These are phyloP conservation scores for Argopecten irradians DNA, from an alignment of 1,140 invertebrate species.

Conservation along the genomic window DNA sequence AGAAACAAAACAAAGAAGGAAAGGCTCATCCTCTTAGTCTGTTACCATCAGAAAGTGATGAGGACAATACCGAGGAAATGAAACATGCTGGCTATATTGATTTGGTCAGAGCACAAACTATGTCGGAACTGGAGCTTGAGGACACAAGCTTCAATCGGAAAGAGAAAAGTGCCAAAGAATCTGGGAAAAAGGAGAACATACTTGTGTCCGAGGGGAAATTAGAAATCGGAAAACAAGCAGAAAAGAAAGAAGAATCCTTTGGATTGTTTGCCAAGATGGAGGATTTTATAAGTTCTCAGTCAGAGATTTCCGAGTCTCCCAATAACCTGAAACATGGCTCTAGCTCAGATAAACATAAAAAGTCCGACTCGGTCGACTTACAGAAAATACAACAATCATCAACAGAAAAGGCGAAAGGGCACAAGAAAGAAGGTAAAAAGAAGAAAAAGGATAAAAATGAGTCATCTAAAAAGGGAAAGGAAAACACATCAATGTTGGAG, in stretches of 20 bases:
- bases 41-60: neutral
- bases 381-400: slow-evolving; percentile 20
- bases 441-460: slow-evolving; percentile 42
- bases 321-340: neutral
- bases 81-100: neutral
- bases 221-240: slow-evolving; percentile 37
- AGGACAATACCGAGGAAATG: neutral
- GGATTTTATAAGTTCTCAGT: slow-evolving; percentile 15
- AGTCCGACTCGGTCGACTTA: neutral
- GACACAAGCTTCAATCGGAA: neutral
- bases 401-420: slow-evolving; percentile 20
- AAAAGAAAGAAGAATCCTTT: slow-evolving; percentile 32
- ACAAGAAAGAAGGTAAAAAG: slow-evolving; percentile 47
- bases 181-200: slow-evolving; percentile 40
- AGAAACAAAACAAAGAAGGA: slow-evolving; percentile 41
- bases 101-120: neutral
- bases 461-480: slow-evolving; percentile 34
- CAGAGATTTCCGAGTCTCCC: neutral
- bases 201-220: slow-evolving; percentile 44
- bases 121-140: neutral
- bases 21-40: neutral
- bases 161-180: neutral
- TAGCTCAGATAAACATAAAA: neutral
- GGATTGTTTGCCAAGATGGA: slow-evolving; percentile 52
- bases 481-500: slow-evolving; percentile 49